phyloP scores from a whole-genome alignment of 2,113 vertebrate species.

The Thamnaconus septentrionalis region DNA sequence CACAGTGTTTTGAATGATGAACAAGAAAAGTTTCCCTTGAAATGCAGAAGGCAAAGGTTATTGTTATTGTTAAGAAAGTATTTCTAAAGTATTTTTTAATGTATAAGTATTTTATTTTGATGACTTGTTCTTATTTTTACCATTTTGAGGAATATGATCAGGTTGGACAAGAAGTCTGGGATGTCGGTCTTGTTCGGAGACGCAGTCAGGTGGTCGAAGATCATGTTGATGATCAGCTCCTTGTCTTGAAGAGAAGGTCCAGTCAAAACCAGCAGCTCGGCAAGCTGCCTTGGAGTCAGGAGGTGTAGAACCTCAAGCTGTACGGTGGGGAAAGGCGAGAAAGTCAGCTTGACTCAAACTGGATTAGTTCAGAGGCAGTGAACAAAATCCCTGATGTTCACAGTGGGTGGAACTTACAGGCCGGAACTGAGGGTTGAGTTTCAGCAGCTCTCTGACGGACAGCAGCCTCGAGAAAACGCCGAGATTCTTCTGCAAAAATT shows the following conservation, averaged over 20 bases:
- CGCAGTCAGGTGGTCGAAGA: slow-evolving; percentile 57
- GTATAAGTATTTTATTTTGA: too few species aligned
- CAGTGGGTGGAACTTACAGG: slow-evolving; percentile 48
- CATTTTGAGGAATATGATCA: slow-evolving; percentile 9
- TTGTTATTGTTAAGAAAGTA: slow-evolving; percentile 4
- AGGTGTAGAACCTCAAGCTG: slow-evolving; percentile 56
- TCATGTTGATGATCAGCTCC: slow-evolving; percentile 40
- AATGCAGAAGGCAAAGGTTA: slow-evolving; percentile 16
- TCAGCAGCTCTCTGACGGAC: slow-evolving; percentile 38
- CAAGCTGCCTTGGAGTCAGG: slow-evolving; percentile 55
- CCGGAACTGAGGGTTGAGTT: slow-evolving; percentile 55
- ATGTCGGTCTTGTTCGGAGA: slow-evolving; percentile 22
- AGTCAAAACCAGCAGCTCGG: slow-evolving; percentile 53
- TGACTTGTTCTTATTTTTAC: slow-evolving; percentile 32
- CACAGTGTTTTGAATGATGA: slow-evolving; percentile 60
- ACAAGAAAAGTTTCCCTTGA: slow-evolving; percentile 57
- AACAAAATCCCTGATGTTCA: not conserved
- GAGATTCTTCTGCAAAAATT: slow-evolving; percentile 61
- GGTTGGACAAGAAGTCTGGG: slow-evolving; percentile 37
- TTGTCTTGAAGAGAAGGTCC: slow-evolving; percentile 22
- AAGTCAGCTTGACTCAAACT: not conserved
- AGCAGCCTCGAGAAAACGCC: slow-evolving; percentile 55
- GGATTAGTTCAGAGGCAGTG: not conserved
- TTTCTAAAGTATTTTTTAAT: not conserved
- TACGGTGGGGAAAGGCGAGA: not conserved